Conservation (phyloP, 2,888 invertebrate species). For the Platycnemis pennipes region DNA sequence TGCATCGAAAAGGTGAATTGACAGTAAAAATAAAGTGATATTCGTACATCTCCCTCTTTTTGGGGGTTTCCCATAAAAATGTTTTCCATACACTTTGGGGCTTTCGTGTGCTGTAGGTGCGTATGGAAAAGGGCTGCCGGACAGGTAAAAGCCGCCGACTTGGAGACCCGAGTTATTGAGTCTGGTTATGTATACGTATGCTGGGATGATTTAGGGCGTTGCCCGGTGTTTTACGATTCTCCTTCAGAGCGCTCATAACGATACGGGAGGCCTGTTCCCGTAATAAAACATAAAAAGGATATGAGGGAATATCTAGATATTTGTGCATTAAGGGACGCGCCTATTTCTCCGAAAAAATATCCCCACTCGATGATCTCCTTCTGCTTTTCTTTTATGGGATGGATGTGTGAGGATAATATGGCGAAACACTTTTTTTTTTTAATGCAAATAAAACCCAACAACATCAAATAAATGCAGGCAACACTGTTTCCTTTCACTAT, state of each 20-base stretch:
- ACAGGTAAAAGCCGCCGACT: slow-evolving; percentile 28
- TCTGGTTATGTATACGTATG: slow-evolving; percentile 14
- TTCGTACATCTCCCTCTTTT: slow-evolving; percentile 22
- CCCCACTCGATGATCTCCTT: neutral
- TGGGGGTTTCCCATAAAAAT: slow-evolving; percentile 17
- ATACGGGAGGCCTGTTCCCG: neutral
- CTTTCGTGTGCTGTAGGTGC: neutral
- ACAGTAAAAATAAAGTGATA: slow-evolving; percentile 35
- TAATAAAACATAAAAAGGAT: neutral
- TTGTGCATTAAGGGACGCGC: neutral
- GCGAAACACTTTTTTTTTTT: neutral
- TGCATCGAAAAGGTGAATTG: slow-evolving; percentile 32
- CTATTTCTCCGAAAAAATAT: neutral
- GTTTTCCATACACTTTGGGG: slow-evolving; percentile 1
- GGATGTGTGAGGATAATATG: neutral
- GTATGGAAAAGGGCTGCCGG: slow-evolving; percentile 18
- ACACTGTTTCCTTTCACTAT: too few species aligned
- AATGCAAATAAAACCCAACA: too few species aligned
- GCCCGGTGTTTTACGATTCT: neutral
- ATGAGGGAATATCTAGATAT: neutral
- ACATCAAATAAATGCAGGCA: too few species aligned
- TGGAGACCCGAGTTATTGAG: slow-evolving; percentile 6
- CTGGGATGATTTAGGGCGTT: neutral
- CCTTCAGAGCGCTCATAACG: neutral
- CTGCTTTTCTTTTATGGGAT: neutral